Evolutionary conservation across 1,140 invertebrate genomes (phyloP).

Genomic region (Tenebrio molitor): DNA sequence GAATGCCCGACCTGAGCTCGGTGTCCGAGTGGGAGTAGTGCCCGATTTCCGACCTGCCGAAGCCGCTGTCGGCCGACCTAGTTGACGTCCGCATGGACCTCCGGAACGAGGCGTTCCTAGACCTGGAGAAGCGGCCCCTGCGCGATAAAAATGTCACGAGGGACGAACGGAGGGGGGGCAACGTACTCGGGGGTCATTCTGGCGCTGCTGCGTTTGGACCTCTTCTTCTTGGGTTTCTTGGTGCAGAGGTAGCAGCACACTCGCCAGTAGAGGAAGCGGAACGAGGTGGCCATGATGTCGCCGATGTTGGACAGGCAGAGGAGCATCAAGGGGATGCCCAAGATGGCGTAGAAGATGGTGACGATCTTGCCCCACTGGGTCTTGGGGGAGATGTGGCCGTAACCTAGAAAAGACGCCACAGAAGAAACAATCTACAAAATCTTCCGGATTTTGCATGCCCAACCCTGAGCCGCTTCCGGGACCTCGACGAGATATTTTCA

Average conservation of each 20-base stretch:
- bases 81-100: slow-evolving; percentile 79
- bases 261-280: slow-evolving; percentile 91
- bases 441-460: too few relatives aligned
- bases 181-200: slow-evolving; percentile 42
- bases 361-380: slow-evolving; percentile 93
- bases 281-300: slow-evolving; percentile 95
- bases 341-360: slow-evolving; percentile 95
- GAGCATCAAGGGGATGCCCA: slow-evolving; percentile 95
- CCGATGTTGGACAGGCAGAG: slow-evolving; percentile 95
- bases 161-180: too few relatives aligned
- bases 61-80: slow-evolving; percentile 76
- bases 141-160: background rate
- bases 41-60: slow-evolving; percentile 64
- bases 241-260: slow-evolving; percentile 92
- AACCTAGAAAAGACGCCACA: slow-evolving; percentile 77
- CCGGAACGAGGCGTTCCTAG: slow-evolving; percentile 70
- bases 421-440: background rate
- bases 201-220: slow-evolving; percentile 63
- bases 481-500: too few relatives aligned
- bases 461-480: too few relatives aligned
- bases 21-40: slow-evolving; percentile 71
- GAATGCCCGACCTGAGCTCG: slow-evolving; percentile 74
- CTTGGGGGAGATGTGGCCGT: slow-evolving; percentile 95
- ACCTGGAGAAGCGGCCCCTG: slow-evolving; percentile 65
- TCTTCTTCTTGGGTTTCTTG: slow-evolving; percentile 77